Evolutionary conservation across 2,797 vertebrate genomes (phyloP), one percentile per base, ranked within the genome.

Genomic region (Phoebastria nigripes): DNA sequence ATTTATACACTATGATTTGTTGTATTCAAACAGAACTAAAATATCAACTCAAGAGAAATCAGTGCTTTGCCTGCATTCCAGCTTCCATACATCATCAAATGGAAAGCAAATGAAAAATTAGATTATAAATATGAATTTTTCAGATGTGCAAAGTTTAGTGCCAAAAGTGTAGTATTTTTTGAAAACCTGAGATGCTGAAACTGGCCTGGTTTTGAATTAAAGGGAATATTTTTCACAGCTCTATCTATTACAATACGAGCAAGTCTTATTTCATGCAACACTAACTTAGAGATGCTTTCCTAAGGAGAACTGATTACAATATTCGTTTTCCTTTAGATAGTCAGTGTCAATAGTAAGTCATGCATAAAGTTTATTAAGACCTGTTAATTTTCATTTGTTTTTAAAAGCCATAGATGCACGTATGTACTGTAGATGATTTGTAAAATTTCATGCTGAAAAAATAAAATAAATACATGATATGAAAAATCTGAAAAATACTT

Each of bases 271-370:
- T 97, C 85, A 94, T 71, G 33, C 82, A 95, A 82, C 61, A 74
- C 19, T 89, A 67, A 46, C 79, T 96, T 89, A 52, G 19, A 83
- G 78, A 91, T 76, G 17, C 5, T 74, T 84, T 90, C 85, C 35
- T 90, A 65, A 76, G 39, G 70, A 95, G 89, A 96, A 81, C 39
- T 83, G 71, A 91, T 94, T 66, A 87, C 49, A 44, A 3, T 84
- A 92, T 96, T 95, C 93, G n/a, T 93, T 96, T 97, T 93, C 82
- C 55, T 93, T 84, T 94, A 83, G 55, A 72, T 62, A 47, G 49
- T 69, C 18, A 73, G 28, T 49, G 18, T n/a, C 25, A 79, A n/a
- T 51, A 66, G 18, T 13, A 92, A 83, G 59, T 37, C 66, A 73
- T 19, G 41, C 9, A 9, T 72, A 59, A 89, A 87, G 24, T 95